These are phyloP conservation scores for Boloria selene DNA, from an alignment of 2,888 invertebrate genomes.

Conservation along the genomic window DNA sequence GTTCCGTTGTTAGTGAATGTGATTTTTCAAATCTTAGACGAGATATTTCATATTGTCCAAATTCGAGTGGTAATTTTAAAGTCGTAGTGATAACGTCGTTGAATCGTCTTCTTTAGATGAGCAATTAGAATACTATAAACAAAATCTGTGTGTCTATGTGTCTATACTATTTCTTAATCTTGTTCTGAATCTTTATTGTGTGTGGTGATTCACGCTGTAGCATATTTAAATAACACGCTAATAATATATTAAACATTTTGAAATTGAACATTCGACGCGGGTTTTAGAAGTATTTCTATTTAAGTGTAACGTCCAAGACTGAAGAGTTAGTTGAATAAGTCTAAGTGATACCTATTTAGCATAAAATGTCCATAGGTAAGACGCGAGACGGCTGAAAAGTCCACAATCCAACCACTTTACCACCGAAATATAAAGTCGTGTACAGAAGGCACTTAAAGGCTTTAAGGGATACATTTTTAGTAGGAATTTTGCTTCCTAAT, in stretches of 20 bases:
- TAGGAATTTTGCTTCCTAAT: constrained; percentile 71
- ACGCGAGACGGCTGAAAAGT: constrained; percentile 53
- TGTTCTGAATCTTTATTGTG: constrained; percentile 46
- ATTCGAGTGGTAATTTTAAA: constrained; percentile 48
- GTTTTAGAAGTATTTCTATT: constrained; percentile 79
- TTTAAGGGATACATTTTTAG: constrained; percentile 55
- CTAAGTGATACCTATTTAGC: constrained; percentile 79
- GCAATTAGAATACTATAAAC: constrained; percentile 44
- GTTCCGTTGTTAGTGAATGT: constrained; percentile 65
- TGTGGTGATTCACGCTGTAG: constrained; percentile 54
- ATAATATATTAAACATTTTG: constrained; percentile 49
- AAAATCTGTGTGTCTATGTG: constrained; percentile 50
- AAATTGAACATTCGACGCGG: constrained; percentile 75
- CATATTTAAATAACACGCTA: constrained; percentile 52
- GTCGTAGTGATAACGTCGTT: constrained; percentile 51
- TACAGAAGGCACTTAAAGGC: constrained; percentile 47
- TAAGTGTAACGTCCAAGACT: constrained; percentile 82
- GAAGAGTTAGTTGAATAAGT: constrained; percentile 80
- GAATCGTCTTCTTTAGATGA: constrained; percentile 50
- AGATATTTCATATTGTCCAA: constrained; percentile 48
- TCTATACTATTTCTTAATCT: constrained; percentile 44
- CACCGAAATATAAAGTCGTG: constrained; percentile 34
- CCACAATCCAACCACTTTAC: constrained; percentile 33
- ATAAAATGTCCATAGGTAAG: constrained; percentile 79
- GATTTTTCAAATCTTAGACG: constrained; percentile 66